Evolutionary conservation across 2,888 invertebrate species (phyloP), one percentile per base, ranked within the genome.

Genomic region (Eristalinus sepulchralis): DNA sequence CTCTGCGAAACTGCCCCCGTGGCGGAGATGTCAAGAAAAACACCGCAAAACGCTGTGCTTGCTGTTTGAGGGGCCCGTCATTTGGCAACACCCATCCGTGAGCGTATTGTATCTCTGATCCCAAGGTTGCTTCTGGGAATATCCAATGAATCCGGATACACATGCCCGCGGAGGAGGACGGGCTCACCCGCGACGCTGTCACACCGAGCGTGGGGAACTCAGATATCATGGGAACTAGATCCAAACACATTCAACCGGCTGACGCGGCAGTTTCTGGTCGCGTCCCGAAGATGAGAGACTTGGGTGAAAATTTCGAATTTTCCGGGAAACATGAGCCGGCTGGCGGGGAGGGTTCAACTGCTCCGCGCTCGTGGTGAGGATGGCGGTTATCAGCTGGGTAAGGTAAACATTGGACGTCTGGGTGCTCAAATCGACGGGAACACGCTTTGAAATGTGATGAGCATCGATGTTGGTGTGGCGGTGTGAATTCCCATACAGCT

Each of bases 101-200:
- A 22, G n/a, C 33, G 33, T 34, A 59, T 27, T 27, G 27, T 57
- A 34, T 17, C 11, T 57, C 53, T 22, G 20, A 60, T 68, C 34
- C 22, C 84, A 84, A 84, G 84, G 84, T 84, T 84, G 57, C 60
- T 83, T 84, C 84, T 80, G 27, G 47, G 84, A 84, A 80, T 71
- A 75, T 47, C 64, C 62, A 66, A 70, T 82, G 70, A 27, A 80
- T 67, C 34, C 68, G 55, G 59, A 55, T 10, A 34, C n/a, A 39
- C 39, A 71, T 33, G 53, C n/a, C 6, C 39, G 60, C 66, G 60
- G 70, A 71, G 59, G 34, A n/a, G 20, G 68, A 36, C 47, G 31
- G 24, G 1, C 11, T 31, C 59, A 36, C 39, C 83, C 31, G 11
- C 55, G 20, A 11, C 60, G 39, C 27, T 24, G 59, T 31, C 24